These are phyloP conservation scores for Sterna hirundo DNA, from an alignment of 2,113 vertebrate genomes.

Conservation along the genomic window DNA sequence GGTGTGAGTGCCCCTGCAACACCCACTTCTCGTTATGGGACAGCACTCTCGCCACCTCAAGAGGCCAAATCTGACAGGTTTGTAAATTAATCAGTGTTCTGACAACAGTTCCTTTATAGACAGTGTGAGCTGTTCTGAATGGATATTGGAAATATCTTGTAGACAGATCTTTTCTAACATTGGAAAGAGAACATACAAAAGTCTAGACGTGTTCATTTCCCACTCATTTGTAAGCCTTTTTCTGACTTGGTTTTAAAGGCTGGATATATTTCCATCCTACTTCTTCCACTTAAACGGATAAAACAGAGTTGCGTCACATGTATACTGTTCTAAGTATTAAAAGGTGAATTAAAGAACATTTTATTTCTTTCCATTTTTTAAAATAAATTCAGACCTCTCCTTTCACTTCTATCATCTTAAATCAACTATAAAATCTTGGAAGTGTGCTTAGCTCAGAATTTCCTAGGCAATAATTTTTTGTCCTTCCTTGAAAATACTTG, in stretches of 20 bases:
- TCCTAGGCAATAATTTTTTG: neutral
- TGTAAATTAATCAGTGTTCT: neutral
- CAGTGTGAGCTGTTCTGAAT: neutral
- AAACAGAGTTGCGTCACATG: neutral
- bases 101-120: neutral
- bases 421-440: neutral
- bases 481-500: neutral
- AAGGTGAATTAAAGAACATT: neutral
- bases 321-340: neutral
- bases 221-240: neutral
- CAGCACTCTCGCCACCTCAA: constrained; percentile 65
- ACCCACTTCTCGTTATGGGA: constrained; percentile 66
- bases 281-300: neutral
- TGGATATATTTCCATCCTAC: neutral
- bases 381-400: neutral
- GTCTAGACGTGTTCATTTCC: neutral
- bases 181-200: neutral
- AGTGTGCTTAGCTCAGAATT: neutral
- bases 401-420: neutral
- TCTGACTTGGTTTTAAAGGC: neutral
- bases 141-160: neutral
- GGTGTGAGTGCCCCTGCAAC: constrained; percentile 69
- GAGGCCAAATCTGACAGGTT: constrained; percentile 86
- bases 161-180: neutral
- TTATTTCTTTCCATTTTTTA: neutral